Evolutionary conservation across 2,888 invertebrate species (phyloP).

Genomic region (Eristalis intricaria): DNA sequence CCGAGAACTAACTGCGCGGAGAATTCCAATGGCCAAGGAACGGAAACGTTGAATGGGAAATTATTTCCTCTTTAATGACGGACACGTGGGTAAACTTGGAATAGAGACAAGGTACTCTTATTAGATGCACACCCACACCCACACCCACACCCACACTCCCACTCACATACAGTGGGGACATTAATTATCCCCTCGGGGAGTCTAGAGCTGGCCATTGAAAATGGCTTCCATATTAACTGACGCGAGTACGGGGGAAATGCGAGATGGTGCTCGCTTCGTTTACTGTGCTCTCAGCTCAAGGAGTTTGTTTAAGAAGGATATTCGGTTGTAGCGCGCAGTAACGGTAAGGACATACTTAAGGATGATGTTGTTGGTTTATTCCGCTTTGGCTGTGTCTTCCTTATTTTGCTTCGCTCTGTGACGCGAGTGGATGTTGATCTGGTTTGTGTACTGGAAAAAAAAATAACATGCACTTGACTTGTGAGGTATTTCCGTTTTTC

Average conservation of each 20-base stretch:
- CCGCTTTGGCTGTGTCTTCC: slow-evolving; percentile 4
- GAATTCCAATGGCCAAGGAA: slow-evolving; percentile 13
- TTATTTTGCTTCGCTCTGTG: background rate
- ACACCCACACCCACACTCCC: background rate
- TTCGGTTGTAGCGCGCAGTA: slow-evolving; percentile 10
- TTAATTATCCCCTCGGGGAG: slow-evolving; percentile 47
- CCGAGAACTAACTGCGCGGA: background rate
- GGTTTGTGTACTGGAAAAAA: background rate
- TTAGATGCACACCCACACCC: background rate
- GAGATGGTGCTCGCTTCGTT: slow-evolving; percentile 38
- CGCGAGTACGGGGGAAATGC: slow-evolving; percentile 22
- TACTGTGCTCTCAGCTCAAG: slow-evolving; percentile 31
- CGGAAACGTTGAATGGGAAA: slow-evolving; percentile 59
- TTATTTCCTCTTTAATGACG: slow-evolving; percentile 62
- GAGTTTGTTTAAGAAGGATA: slow-evolving; percentile 30
- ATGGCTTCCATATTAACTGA: slow-evolving; percentile 39
- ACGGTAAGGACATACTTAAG: slow-evolving; percentile 11
- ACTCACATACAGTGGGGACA: slow-evolving; percentile 24
- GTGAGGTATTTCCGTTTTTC: background rate
- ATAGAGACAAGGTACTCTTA: slow-evolving; percentile 19
- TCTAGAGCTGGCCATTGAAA: slow-evolving; percentile 26
- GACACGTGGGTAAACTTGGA: slow-evolving; percentile 59
- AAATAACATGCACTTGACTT: slow-evolving; percentile 1
- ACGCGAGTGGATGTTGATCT: background rate
- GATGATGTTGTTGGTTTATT: background rate